Base-by-base conservation (phyloP, 1,140 invertebrate species). In the Triops cancriformis region DNA sequence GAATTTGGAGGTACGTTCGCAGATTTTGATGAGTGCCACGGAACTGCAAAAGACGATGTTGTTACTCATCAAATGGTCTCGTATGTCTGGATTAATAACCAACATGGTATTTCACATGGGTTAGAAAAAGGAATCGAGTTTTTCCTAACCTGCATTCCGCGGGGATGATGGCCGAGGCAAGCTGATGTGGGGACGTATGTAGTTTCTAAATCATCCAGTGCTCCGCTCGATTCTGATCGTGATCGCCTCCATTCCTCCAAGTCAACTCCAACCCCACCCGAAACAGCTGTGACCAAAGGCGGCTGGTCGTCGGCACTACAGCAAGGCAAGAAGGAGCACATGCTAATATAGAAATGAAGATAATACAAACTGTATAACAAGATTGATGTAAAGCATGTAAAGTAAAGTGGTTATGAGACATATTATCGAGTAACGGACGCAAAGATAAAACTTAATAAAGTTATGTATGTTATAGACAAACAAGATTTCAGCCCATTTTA, bases 191-290 rank as follows among this genome's bases (percentile, higher is more conserved):
- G 85, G 75, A 89, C 87, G 81, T 90, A 89, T 83, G 89, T 89
- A 80, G 91, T 91, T 81, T 92, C 90, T 75, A 90, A 89, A 81
- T 93, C 91, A 27, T 88, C 81, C 76, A 81, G 80, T 12, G 79
- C 80, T 23, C 77, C 0, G 89, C 91, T 91, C 14, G 91, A 93
- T 84, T 94, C 92, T 27, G 90, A 92, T 79, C 92, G 87, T 77
- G 89, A 88, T 77, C 91, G 87, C 77, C 87, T 86, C 83, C 87
- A 87, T 78, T 91, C 90, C 77, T 91, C 90, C 81, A 88, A 86
- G 80, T 91, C 90, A 79, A 91, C 78, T 5, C 88, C 86, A 1
- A 82, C 80, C 72, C 90, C 89, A 77, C 90, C 89, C 82, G 43
- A 41, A 41, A 51, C 31, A 41, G 73, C 73, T 41, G 27, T 81